Base-by-base conservation (phyloP, 2,113 vertebrate species). In the Danionella cerebrum region DNA sequence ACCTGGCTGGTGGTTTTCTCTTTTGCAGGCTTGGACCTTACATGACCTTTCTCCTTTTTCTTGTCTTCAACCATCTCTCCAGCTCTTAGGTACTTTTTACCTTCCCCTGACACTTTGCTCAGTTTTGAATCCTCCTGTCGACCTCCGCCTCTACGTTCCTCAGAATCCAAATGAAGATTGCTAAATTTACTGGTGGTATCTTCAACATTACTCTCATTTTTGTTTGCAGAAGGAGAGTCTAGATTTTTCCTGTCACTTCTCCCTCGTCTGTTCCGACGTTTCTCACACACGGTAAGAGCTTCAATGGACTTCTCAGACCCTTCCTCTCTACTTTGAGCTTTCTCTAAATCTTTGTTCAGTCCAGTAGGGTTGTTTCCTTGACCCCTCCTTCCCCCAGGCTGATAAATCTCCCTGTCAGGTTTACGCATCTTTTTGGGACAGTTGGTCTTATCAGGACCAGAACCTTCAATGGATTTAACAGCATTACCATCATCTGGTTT, bases 351-450 rank as follows among this genome's bases (percentile, higher is more conserved):
- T 63, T 50, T 82, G 52, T 44, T 78, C 31, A 33, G 58, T 14
- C 39, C 74, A 22, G 27, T 39, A 24, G 86, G 86, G 62, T 83
- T 87, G 31, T 2, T 11, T 36, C 77, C 70, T 18, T 84, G 91
- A 45, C 85, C 64, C 47, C 94, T 88, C 35, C 95, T 86, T 4
- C 90, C 88, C 19, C 93, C 94, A 6, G 96, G 93, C 76, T 95
- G 95, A 81, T 98, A 98, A 73, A 98, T 94, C 81, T 91, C 91
- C 65, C 91, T 82, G 79, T 98, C 95, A 0, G 96, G 96, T 76
- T 98, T 98, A 59, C 89, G 94, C 18, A 80, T 73, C n/a, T 82
- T 86, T 95, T 69, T 84, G 90, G 33, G 82, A 72, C 4, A 79
- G 81, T 64, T 88, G 70, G 84, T 70, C 48, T 53, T 76, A 13